Evolutionary conservation across 2,113 vertebrate genomes (phyloP).

Genomic region (Perognathus longimembris): DNA sequence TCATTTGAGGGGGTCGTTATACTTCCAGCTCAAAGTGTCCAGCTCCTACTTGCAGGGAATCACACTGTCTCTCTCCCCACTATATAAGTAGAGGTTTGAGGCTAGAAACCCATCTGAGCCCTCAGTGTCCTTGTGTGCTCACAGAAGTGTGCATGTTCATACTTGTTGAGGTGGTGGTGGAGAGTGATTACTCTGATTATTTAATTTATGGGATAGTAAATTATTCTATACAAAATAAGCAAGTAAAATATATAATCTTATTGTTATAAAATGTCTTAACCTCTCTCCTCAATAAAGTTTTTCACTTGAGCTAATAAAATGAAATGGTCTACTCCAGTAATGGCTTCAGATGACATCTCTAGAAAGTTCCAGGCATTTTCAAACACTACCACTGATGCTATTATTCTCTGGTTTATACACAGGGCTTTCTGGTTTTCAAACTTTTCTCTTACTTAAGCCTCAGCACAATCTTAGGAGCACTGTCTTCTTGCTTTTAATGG

Average conservation of each 20-base stretch:
- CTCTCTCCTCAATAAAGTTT: neutral
- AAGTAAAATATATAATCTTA: conserved; percentile 20
- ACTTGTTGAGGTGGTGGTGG: neutral
- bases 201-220: conserved; percentile 42
- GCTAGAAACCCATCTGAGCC: rapidly evolving
- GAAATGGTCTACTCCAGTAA: neutral
- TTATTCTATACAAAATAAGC: conserved; percentile 33
- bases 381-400: neutral
- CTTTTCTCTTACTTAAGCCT: neutral
- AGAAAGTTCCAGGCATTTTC: neutral
- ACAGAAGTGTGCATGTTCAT: neutral
- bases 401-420: neutral
- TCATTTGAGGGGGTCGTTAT: neutral
- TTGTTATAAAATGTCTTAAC: neutral
- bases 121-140: neutral
- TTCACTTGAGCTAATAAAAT: conserved; percentile 21
- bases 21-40: neutral
- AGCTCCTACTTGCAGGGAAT: neutral
- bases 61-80: neutral
- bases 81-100: neutral
- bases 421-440: neutral
- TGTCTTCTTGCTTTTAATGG: neutral
- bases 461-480: neutral
- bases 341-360: neutral
- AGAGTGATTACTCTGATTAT: conserved; percentile 6